Evolutionary conservation across 2,888 invertebrate genomes (phyloP), one percentile per base, ranked within the genome.

Genomic region (Sabatieria punctata): DNA sequence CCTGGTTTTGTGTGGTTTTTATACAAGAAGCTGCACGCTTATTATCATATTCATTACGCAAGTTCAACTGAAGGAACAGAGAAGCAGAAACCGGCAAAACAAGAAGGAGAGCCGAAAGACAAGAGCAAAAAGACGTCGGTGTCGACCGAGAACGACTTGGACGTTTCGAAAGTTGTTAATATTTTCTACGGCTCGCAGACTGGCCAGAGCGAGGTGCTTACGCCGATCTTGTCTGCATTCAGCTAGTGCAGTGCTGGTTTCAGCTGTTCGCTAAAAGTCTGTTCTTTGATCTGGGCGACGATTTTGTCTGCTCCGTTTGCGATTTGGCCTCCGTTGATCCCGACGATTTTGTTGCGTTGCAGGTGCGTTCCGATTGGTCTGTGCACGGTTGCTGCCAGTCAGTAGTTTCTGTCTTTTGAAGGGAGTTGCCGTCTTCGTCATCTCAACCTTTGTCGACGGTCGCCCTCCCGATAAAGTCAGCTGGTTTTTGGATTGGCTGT

Each of bases 371-470:
- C n/a, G 26, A 41, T 26, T n/a, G 24, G 8, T 26, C 8, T n/a
- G n/a, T n/a, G n/a, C n/a, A n/a, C n/a, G n/a, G n/a, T 33, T 41
- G 33, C 27, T 23, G 23, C 27, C 25, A 30, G 30, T 30, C 30
- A 30, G 30, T 30, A 30, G 30, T 30, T 30, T 8, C 30, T 8
- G 8, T n/a, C 18, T 37, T 36, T 15, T 41, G 26, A 36, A 54
- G 50, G 55, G 56, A 13, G 49, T 55, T 37, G 49, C 49, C 42
- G 50, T 74, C 13, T 69, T 75, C 51, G 57, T 75, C 27, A 54
- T 74, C 15, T 72, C 75, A 19, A 75, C 75, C 1, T 71, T 73
- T 54, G 63, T 64, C 1, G 73, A 72, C 49, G 75, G 74, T 15
- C 53, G 58, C 8, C 71, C 74, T 21, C 73, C 74, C 35, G 66